Evolutionary conservation across 2,888 invertebrate genomes (phyloP).

Genomic region (Penaeus monodon): DNA sequence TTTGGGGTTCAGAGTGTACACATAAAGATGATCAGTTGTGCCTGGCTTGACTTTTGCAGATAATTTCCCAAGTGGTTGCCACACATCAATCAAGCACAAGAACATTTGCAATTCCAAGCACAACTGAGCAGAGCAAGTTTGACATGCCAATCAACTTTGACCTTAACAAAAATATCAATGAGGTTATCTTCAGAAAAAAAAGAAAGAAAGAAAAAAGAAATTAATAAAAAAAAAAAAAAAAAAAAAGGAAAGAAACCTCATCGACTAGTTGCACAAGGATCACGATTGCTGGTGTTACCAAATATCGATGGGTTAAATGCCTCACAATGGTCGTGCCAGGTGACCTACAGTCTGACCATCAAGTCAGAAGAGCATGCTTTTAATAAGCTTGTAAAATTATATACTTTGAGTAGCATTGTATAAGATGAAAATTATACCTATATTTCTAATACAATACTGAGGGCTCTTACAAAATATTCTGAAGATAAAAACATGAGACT

Average conservation of each 20-base stretch:
- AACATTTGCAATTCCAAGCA: slow-evolving; percentile 37
- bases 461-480: slow-evolving; percentile 10
- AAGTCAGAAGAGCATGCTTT: slow-evolving; percentile 29
- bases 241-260: slow-evolving; percentile 48
- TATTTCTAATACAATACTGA: slow-evolving; percentile 35
- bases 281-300: slow-evolving; percentile 40
- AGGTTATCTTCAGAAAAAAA: no score
- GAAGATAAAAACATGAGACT: slow-evolving; percentile 22
- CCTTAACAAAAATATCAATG: slow-evolving; percentile 15
- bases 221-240: background rate
- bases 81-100: slow-evolving; percentile 18
- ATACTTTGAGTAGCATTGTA: slow-evolving; percentile 38
- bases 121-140: slow-evolving; percentile 49
- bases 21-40: slow-evolving; percentile 51
- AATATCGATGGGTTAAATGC: slow-evolving; percentile 39
- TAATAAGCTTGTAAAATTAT: slow-evolving; percentile 36
- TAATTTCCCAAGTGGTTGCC: slow-evolving; percentile 25
- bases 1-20: slow-evolving; percentile 55
- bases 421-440: slow-evolving; percentile 41
- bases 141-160: slow-evolving; percentile 57
- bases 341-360: slow-evolving; percentile 38
- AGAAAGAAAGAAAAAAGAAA: no score
- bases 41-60: slow-evolving; percentile 33
- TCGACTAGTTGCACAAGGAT: slow-evolving; percentile 39
- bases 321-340: slow-evolving; percentile 47